phyloP scores from a whole-genome alignment of 2,113 vertebrate species.

The Phaethornis superciliosus region DNA sequence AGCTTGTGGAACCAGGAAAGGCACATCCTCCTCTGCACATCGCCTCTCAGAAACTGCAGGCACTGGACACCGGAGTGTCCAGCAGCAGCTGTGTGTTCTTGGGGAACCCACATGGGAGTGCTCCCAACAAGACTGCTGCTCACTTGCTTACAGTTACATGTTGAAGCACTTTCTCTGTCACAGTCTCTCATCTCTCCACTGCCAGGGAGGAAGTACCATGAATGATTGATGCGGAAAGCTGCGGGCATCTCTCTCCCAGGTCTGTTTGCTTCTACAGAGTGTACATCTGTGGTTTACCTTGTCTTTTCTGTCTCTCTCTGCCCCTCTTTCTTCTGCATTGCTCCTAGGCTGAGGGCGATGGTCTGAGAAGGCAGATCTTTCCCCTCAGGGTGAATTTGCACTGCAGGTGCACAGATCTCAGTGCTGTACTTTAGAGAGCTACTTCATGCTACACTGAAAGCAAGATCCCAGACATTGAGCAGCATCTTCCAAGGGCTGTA shows the following conservation, averaged over 20 bases:
- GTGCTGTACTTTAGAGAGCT: not conserved
- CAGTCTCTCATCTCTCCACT: not conserved
- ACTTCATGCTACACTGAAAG: not conserved
- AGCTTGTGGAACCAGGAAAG: not conserved
- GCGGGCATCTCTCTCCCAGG: not conserved
- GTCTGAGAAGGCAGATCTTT: not conserved
- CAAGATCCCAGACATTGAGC: not conserved
- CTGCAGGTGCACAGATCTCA: not conserved
- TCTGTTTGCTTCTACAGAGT: not conserved
- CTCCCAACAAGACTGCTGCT: not conserved
- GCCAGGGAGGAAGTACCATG: not conserved
- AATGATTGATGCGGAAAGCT: not conserved
- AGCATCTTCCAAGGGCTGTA: not conserved
- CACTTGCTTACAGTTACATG: not conserved
- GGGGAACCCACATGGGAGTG: not conserved
- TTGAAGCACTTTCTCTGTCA: not conserved
- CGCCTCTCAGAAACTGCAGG: fast-evolving
- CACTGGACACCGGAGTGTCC: not conserved
- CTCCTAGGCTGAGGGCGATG: not conserved
- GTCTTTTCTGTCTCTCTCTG: not conserved
- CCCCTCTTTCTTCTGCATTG: not conserved
- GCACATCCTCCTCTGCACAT: not conserved
- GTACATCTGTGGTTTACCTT: not conserved
- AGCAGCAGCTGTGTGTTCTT: not conserved
- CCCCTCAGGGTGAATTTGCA: not conserved